phyloP scores from a whole-genome alignment of 2,797 vertebrate genomes.

The Carcharodon carcharias region DNA sequence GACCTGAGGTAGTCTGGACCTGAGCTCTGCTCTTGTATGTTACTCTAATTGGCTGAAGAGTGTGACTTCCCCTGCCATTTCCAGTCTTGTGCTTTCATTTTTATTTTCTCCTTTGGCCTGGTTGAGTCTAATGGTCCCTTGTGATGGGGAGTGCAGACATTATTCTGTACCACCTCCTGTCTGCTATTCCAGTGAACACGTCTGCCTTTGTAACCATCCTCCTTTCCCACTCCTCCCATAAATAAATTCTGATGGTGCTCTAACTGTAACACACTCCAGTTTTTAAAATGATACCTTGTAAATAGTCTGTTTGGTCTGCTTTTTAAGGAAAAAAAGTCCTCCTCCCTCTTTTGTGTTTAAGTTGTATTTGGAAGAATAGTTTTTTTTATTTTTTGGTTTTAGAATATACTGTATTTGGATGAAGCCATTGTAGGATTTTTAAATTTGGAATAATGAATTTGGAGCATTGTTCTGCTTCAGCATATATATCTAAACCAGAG shows the following conservation, averaged over 20 bases:
- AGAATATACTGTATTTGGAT: conserved; percentile 37
- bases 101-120: neutral
- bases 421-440: conserved; percentile 33
- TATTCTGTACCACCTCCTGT: neutral
- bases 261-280: neutral
- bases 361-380: conserved; percentile 25
- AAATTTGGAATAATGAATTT: conserved; percentile 30
- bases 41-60: neutral
- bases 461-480: neutral
- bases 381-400: conserved; percentile 30
- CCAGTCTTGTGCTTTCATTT: neutral
- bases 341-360: conserved; percentile 15
- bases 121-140: neutral
- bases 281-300: conserved; percentile 31
- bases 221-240: neutral
- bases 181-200: neutral
- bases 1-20: too few relatives aligned
- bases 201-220: neutral
- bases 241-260: neutral
- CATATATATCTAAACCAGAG: conserved; percentile 15
- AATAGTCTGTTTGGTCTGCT: conserved; percentile 30
- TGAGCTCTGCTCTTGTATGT: neutral
- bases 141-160: neutral
- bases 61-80: neutral
- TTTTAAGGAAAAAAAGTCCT: neutral